Percentiles rank a stretch among this genome's conserved stretches.
Evolutionary conservation across 2,888 invertebrate species (phyloP).

Genomic region (Polydrusus pterygomalis): DNA sequence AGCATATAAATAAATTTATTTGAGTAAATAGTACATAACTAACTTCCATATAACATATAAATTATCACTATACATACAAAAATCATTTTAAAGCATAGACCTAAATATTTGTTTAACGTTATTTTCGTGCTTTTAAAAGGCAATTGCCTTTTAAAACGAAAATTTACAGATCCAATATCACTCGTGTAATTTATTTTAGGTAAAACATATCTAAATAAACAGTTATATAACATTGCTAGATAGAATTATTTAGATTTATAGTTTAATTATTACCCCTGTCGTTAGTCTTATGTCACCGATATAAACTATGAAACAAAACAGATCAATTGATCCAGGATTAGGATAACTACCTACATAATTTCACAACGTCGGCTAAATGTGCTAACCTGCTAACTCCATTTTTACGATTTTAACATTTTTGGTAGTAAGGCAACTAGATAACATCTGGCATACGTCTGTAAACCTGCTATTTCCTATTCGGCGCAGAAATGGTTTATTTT

Average conservation of each 20-base stretch:
- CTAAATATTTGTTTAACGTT: constrained; percentile 54
- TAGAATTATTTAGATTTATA: constrained; percentile 8
- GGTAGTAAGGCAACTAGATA: no score
- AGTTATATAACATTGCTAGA: constrained; percentile 27
- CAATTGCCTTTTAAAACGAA: constrained; percentile 27
- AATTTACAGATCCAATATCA: constrained; percentile 49
- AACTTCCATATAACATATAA: constrained; percentile 60
- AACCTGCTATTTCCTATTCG: no score
- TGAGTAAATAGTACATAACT: constrained; percentile 64
- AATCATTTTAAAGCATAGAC: constrained; percentile 61
- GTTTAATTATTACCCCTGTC: constrained; percentile 3
- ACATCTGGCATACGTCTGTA: no score
- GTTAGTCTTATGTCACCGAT: background rate
- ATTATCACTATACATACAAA: constrained; percentile 58
- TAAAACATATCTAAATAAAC: constrained; percentile 23
- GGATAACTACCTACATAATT: no score
- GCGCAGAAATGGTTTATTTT: no score
- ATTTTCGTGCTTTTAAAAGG: constrained; percentile 44
- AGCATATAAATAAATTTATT: constrained; percentile 67
- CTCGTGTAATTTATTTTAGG: constrained; percentile 20
- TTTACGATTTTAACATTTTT: no score
- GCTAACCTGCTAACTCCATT: no score
- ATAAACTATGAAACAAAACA: background rate
- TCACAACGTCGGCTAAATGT: no score
- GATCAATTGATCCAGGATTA: no score